phyloP scores from a whole-genome alignment of 1,140 invertebrate species.

The Vanessa atalanta region DNA sequence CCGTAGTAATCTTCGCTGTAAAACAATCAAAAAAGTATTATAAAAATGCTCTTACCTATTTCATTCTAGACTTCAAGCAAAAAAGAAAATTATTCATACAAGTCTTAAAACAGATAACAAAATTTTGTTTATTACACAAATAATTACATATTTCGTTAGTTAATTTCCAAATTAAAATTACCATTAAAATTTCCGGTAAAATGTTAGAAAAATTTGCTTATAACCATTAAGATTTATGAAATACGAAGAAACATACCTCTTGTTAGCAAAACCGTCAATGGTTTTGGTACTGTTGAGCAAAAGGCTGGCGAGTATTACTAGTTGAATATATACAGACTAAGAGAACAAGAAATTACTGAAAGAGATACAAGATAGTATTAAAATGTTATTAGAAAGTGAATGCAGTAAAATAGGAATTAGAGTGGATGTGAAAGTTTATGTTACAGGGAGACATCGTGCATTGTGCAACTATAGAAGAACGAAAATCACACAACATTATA shows the following conservation, averaged over 20 bases:
- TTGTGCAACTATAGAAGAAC: constrained; percentile 60
- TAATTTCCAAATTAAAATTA: not conserved
- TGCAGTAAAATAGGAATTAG: constrained; percentile 65
- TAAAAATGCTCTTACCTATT: not conserved
- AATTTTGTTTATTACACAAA: no score
- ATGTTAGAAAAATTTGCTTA: not conserved
- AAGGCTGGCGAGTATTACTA: constrained; percentile 44
- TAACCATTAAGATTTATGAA: constrained; percentile 13
- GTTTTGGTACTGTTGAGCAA: constrained; percentile 33
- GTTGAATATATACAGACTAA: constrained; percentile 48
- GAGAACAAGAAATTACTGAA: constrained; percentile 59
- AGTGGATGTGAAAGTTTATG: constrained; percentile 63
- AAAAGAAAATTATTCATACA: not conserved
- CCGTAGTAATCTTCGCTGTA: constrained; percentile 92
- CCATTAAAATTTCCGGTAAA: not conserved
- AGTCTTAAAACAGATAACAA: not conserved
- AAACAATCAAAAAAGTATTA: constrained; percentile 46
- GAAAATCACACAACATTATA: constrained; percentile 63
- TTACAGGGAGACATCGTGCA: constrained; percentile 64
- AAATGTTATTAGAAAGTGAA: constrained; percentile 72
- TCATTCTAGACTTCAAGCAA: not conserved
- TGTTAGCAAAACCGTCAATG: constrained; percentile 22
- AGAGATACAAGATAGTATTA: constrained; percentile 61
- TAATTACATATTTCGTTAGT: no score
- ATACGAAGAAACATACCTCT: constrained; percentile 25